phyloP scores from a whole-genome alignment of 2,888 invertebrate genomes.

The Alcis repandata region DNA sequence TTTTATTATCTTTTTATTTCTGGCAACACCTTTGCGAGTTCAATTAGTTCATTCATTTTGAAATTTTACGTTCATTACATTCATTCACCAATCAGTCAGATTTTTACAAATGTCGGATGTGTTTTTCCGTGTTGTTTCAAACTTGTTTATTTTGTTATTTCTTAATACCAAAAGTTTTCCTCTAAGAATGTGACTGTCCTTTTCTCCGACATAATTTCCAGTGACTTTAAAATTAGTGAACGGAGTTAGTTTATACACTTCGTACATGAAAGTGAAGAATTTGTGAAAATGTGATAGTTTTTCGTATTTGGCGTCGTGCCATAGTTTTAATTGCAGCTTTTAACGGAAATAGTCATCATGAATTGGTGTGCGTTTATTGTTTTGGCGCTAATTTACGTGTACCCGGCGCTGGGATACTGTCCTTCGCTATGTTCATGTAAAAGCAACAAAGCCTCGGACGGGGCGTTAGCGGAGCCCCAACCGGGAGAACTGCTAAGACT shows the following conservation, averaged over 20 bases:
- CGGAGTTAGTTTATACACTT: constrained; percentile 46
- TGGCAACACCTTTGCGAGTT: not conserved
- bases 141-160: constrained; percentile 76
- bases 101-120: constrained; percentile 75
- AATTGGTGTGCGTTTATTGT: constrained; percentile 66
- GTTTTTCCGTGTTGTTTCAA: constrained; percentile 64
- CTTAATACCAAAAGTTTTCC: constrained; percentile 46
- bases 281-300: constrained; percentile 82
- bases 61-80: constrained; percentile 12
- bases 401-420: constrained; percentile 67
- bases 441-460: constrained; percentile 85
- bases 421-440: constrained; percentile 85
- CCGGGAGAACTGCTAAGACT: constrained; percentile 87
- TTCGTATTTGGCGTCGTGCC: constrained; percentile 83
- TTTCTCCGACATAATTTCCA: constrained; percentile 46
- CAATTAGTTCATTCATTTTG: not conserved
- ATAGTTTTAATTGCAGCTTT: constrained; percentile 73
- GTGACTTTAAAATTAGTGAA: constrained; percentile 40
- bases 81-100: constrained; percentile 57
- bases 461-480: constrained; percentile 80
- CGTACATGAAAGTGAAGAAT: constrained; percentile 68
- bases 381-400: constrained; percentile 62
- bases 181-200: constrained; percentile 54
- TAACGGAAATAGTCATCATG: constrained; percentile 73
- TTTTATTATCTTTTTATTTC: not conserved